Base-by-base conservation (phyloP, 2,113 vertebrate genomes). In the Proterorhinus semilunaris region DNA sequence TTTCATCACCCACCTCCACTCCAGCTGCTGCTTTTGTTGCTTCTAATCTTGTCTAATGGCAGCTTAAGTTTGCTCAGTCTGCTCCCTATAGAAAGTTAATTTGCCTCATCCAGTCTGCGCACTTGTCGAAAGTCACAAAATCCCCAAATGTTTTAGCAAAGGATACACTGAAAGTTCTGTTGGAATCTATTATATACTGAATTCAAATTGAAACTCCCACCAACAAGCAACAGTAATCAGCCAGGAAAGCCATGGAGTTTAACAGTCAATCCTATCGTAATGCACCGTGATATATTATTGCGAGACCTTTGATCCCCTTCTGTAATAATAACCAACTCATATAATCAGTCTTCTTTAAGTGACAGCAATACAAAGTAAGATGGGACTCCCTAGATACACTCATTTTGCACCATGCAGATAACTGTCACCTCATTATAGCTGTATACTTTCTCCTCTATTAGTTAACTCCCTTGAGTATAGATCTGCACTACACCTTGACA, bases 401-500 rank as follows among this genome's bases (percentile, higher is more conserved):
- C 45, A 58, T 17, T 73, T 67, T 62, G 46, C 53, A 36, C 57
- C 49, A 49, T 57, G 66, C 27, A 0, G 47, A 8, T 64, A 49
- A 65, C 69, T n/a, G 66, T 21, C 44, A 68, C 7, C 51, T 74
- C 58, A 64, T 69, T 63, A 54, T 16, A 13, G 45, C 68, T 71
- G 72, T 57, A 58, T 42, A 53, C 59, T 62, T 46, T 62, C 54
- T 58, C 16, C 42, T 65, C 44, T 49, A 16, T 49, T 16, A 48
- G 45, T 76, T 48, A 67, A 52, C 44, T 62, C 63, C 55, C 61
- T 47, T 21, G 48, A 44, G 54, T 44, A 11, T 57, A 62, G 49
- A 69, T 11, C 66, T 69, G 69, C 68, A 63, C 63, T 65, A 71
- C 66, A 73, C 72, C 53, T 80, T 57, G 61, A 61, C 78, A 65